These are phyloP conservation scores for Phoxinus phoxinus DNA, from an alignment of 2,113 vertebrate species.

Conservation along the genomic window DNA sequence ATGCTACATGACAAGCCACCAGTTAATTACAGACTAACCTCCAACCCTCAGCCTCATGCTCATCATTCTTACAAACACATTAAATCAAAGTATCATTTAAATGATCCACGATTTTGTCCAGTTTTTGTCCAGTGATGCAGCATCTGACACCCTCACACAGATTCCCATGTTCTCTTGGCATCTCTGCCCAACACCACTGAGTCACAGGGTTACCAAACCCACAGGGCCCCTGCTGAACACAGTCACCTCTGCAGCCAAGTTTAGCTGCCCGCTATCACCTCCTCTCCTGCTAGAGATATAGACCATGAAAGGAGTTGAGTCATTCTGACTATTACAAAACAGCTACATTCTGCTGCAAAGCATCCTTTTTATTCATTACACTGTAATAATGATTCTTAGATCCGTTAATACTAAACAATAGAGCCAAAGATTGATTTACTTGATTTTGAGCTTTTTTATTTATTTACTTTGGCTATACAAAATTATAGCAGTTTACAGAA, in stretches of 20 bases:
- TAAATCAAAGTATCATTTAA: neutral
- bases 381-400: neutral
- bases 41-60: neutral
- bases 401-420: neutral
- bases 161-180: slow-evolving; percentile 43
- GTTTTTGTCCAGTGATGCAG: neutral
- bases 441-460: neutral
- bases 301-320: slow-evolving; percentile 46
- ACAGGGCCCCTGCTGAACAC: slow-evolving; percentile 47
- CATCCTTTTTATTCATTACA: neutral
- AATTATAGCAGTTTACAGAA: neutral
- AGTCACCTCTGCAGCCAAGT: slow-evolving; percentile 65
- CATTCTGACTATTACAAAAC: slow-evolving; percentile 50
- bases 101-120: neutral
- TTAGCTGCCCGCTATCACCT: slow-evolving; percentile 75
- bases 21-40: slow-evolving; percentile 39
- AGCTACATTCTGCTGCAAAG: slow-evolving; percentile 27
- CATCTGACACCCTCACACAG: slow-evolving; percentile 62
- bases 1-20: slow-evolving; percentile 6
- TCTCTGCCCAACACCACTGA: slow-evolving; percentile 64
- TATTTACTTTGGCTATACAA: neutral
- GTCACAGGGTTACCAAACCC: slow-evolving; percentile 68
- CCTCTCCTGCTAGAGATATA: slow-evolving; percentile 53
- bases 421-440: neutral
- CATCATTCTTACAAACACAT: slow-evolving; percentile 6